Base-by-base conservation (phyloP, 1,140 invertebrate genomes). In the Episyrphus balteatus region DNA sequence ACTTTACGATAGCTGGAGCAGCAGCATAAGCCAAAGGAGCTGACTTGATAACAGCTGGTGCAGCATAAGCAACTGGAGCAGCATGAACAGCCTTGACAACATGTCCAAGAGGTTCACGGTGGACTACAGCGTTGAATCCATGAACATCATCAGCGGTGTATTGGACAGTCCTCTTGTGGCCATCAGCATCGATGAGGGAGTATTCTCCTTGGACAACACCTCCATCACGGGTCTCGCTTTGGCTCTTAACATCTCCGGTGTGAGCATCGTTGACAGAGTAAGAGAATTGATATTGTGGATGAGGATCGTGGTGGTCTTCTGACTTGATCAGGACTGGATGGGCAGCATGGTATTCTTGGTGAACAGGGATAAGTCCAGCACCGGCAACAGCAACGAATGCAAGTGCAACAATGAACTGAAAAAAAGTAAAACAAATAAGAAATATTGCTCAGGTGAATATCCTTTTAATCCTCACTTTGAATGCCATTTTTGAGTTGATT, bases 181-280 rank as follows among this genome's bases (percentile, higher is more conserved):
- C 75, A 56, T 77, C 75, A 10, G 75, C 69, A 47, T 76, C 75
- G 36, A 75, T 66, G 32, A 75, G 54, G 5, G 69, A 71, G 69
- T 78, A 80, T 51, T 59, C 63, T 9, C 73, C 73, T 18, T 64
- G 64, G 14, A 60, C 56, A 33, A 62, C 55, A 70, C 74, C 75
- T 30, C 76, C 76, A 32, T 72, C 66, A 37, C 75, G 66, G 50
- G 66, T 71, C 68, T 78, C 75, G 52, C 73, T 66, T 55, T 76
- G 73, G 33, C 59, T 67, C 67, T 78, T 77, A 51, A 68, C 63
- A 57, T 78, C 75, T 18, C 78, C 74, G 48, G 71, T 79, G 52
- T 66, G 56, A 14, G 69, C 66, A 56, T 77, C 75, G 40, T 73
- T 62, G 38, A 73, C 51, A 39, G 53, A 52, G 42, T 57, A 77